These are phyloP conservation scores for Perithous albicinctus DNA, from an alignment of 2,888 invertebrate species.

Conservation along the genomic window DNA sequence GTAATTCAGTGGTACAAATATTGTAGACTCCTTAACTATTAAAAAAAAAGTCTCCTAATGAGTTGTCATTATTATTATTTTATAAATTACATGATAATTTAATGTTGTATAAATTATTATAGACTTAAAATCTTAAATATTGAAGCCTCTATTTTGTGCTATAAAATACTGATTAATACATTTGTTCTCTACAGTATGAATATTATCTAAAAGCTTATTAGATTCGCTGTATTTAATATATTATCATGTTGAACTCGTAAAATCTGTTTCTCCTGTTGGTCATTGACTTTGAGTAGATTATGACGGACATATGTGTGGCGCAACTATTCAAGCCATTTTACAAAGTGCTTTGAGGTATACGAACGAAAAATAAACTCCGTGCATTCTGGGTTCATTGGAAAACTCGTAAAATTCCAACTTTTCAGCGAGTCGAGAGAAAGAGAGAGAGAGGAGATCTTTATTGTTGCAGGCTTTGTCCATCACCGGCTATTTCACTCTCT, in stretches of 20 bases:
- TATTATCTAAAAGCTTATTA: background rate
- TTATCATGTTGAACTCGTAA: background rate
- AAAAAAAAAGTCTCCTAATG: no score
- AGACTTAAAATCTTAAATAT: no score
- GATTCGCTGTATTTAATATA: background rate
- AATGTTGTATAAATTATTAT: no score
- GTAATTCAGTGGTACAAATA: background rate
- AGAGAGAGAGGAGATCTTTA: slow-evolving; percentile 16
- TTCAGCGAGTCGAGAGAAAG: slow-evolving; percentile 8
- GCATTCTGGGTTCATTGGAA: slow-evolving; percentile 21
- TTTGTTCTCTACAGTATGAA: no score
- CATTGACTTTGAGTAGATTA: slow-evolving; percentile 32
- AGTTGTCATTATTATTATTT: no score
- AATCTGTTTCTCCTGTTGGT: slow-evolving; percentile 56
- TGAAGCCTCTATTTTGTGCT: no score
- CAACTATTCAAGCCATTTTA: slow-evolving; percentile 2
- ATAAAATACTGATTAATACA: no score
- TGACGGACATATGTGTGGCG: slow-evolving; percentile 12
- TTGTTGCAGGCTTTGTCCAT: slow-evolving; percentile 17
- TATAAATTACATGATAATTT: no score
- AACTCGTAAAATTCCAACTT: slow-evolving; percentile 32
- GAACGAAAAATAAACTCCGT: slow-evolving; percentile 28
- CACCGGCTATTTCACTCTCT: background rate
- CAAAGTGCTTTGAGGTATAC: slow-evolving; percentile 14
- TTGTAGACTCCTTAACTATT: no score